These are phyloP conservation scores for Trinectes maculatus DNA, from an alignment of 2,113 vertebrate species.

Conservation along the genomic window DNA sequence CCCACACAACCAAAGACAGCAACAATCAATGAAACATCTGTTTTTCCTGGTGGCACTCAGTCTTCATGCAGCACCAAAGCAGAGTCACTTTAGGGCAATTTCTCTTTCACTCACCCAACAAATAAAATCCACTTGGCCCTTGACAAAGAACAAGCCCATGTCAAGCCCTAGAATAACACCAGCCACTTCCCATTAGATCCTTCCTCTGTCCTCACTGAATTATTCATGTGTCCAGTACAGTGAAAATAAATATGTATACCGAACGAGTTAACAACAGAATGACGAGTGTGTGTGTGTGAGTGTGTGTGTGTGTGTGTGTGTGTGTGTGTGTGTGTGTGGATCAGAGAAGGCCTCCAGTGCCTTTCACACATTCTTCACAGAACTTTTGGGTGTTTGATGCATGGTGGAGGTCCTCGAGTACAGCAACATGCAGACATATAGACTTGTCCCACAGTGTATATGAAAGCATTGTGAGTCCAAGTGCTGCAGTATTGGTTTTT, in stretches of 20 bases:
- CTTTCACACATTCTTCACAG: constrained; percentile 37
- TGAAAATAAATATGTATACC: constrained; percentile 63
- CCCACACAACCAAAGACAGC: too few species aligned
- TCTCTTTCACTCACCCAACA: background rate
- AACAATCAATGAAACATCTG: too few species aligned
- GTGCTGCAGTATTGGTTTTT: constrained; percentile 11
- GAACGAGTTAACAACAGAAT: constrained; percentile 57
- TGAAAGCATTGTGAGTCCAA: constrained; percentile 17
- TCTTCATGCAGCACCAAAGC: too few species aligned
- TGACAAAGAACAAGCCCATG: background rate
- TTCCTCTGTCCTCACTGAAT: constrained; percentile 42
- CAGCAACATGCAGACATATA: constrained; percentile 16
- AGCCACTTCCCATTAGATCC: constrained; percentile 36
- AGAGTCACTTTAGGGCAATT: background rate
- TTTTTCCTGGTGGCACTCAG: background rate
- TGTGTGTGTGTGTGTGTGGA: too few species aligned
- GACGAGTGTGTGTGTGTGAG: background rate
- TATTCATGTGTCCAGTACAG: constrained; percentile 52
- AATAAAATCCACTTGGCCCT: background rate
- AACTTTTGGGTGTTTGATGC: constrained; percentile 33
- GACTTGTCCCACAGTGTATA: background rate
- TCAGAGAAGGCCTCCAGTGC: constrained; percentile 12
- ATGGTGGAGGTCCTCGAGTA: constrained; percentile 1
- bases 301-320: too few species aligned
- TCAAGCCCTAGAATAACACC: constrained; percentile 56